A percentile compares a stretch with the other conserved stretches of the same genome.
phyloP scores from a whole-genome alignment of 2,113 vertebrate genomes.

The Hoplias malabaricus region DNA sequence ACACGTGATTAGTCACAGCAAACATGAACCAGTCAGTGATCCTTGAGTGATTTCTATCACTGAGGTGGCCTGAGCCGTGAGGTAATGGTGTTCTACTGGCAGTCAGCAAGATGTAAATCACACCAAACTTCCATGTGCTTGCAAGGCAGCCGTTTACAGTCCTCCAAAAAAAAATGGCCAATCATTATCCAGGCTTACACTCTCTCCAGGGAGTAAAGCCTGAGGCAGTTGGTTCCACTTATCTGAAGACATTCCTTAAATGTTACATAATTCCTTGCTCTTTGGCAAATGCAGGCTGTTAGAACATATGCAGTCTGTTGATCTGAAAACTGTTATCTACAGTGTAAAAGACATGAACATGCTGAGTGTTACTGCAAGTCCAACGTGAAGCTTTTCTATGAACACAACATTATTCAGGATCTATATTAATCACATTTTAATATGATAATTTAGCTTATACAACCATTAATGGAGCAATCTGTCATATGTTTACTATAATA shows the following conservation, averaged over 20 bases:
- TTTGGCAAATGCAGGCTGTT: conserved; percentile 1
- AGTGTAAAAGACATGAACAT: background rate
- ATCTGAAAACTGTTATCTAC: background rate
- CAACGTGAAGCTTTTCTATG: too few relatives aligned
- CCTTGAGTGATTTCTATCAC: conserved; percentile 18
- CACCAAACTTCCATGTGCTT: conserved; percentile 49
- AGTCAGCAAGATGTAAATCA: conserved; percentile 25
- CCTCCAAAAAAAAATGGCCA: conserved; percentile 19
- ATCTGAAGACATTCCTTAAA: conserved; percentile 48
- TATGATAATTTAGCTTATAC: too few relatives aligned
- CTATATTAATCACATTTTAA: too few relatives aligned
- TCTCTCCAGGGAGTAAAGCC: conserved; percentile 30
- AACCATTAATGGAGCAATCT: too few relatives aligned
- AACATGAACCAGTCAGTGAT: background rate
- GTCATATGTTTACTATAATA: too few relatives aligned
- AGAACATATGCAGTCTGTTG: conserved; percentile 22
- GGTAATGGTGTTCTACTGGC: background rate
- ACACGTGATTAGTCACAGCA: background rate
- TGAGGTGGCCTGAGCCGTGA: conserved; percentile 6
- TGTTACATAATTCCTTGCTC: conserved; percentile 43
- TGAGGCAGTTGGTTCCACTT: conserved; percentile 44
- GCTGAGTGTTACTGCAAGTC: background rate
- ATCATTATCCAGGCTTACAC: conserved; percentile 44
- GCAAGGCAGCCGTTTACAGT: conserved; percentile 30
- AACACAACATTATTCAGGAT: too few relatives aligned